Evolutionary conservation across 2,888 invertebrate genomes (phyloP), one percentile per base, ranked within the genome.

Genomic region (Drosophila colorata): DNA sequence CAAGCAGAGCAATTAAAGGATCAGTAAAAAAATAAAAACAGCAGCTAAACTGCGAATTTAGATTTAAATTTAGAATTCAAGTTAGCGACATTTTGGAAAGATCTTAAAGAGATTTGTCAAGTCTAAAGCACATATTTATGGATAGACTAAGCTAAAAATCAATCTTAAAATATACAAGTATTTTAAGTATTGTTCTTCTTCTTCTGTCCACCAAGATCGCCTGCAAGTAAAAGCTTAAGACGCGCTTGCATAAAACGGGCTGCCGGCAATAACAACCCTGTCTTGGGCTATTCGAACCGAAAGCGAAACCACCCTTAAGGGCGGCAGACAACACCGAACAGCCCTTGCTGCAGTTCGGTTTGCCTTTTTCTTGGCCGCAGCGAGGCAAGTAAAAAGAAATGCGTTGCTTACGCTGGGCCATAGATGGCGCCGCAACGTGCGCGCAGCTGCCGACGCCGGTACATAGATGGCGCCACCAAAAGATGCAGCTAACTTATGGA

Each of bases 401-500:
- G 44, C 14, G 78, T 61, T 78, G 47, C 51, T 31, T 13, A 1
- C 60, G 38, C 78, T 55, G 37, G 7, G 23, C 74, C 60, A 70
- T 63, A 82, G 82, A 65, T 80, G 82, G 88, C 82, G 88, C 55
- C 46, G 7, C 18, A 13, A 9, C 5, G 38, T 33, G 6, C 9
- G 3, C 20, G 14, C 38, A 18, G 58, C 7, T 66, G 40, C 40
- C 13, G 6, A 3, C 23, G 41, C 33, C 43, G 14, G 47, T 16
- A n/a, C 3, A 23, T 53, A 83, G 83, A 68, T 87, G 83, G 83
- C 88, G 88, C 47, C 46, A 80, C 33, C 0, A 1, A 11, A 5
- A 44, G 16, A 55, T 33, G 35, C n/a, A 9, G 31, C 18, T 37
- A 18, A 65, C 51, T 52, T 41, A 14, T 25, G 9, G n/a, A 7